phyloP scores from a whole-genome alignment of 1,140 invertebrate genomes.

The Lordiphosa stackelbergi region DNA sequence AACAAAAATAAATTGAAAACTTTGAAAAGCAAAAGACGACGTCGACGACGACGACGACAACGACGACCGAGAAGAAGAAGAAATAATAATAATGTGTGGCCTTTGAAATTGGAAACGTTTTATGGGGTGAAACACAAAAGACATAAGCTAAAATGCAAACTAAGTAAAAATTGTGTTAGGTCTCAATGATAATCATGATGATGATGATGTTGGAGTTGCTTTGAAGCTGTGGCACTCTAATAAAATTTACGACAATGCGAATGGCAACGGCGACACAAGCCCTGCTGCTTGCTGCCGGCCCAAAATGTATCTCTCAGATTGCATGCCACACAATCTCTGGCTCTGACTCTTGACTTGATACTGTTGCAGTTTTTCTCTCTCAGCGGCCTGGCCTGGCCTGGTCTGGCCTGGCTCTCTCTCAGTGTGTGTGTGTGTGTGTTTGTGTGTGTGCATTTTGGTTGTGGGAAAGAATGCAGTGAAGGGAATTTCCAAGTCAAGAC shows the following conservation, averaged over 20 bases:
- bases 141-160: constrained; percentile 57
- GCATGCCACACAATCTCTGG: constrained; percentile 1
- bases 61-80: background rate
- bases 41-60: background rate
- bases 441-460: constrained; percentile 43
- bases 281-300: constrained; percentile 15
- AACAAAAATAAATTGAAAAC: constrained; percentile 47
- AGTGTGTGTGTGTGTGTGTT: constrained; percentile 13
- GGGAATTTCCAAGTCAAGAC: constrained; percentile 69
- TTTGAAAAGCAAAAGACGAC: constrained; percentile 39
- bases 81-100: constrained; percentile 51
- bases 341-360: constrained; percentile 1
- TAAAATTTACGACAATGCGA: constrained; percentile 72
- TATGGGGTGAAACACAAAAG: constrained; percentile 43
- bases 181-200: constrained; percentile 35
- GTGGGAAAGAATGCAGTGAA: constrained; percentile 73
- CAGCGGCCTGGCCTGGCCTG: background rate
- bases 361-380: constrained; percentile 2
- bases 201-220: constrained; percentile 40
- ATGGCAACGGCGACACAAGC: constrained; percentile 53
- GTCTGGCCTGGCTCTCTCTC: background rate
- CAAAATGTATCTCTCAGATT: constrained; percentile 54
- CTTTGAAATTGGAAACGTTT: constrained; percentile 58
- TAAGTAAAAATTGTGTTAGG: constrained; percentile 61
- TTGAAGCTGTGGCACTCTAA: constrained; percentile 42